Conservation (phyloP, 2,797 vertebrate genomes). For the Ambastaia sidthimunki region DNA sequence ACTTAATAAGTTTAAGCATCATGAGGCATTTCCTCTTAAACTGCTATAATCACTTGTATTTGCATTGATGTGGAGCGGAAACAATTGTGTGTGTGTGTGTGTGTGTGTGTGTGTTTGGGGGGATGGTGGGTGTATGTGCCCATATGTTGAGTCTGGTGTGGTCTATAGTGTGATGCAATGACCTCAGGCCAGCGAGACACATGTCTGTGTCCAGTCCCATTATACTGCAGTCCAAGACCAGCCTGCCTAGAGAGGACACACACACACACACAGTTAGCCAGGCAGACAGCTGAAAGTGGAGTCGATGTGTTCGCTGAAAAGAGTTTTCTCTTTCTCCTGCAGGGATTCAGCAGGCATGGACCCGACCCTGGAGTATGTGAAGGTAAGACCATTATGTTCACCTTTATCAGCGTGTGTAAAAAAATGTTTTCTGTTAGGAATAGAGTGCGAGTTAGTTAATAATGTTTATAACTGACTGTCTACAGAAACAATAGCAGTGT, state of each 20-base stretch:
- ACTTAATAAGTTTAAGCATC: not conserved
- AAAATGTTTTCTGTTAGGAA: no score
- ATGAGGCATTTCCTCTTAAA: slow-evolving; percentile 42
- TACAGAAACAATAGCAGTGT: no score
- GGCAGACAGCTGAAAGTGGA: not conserved
- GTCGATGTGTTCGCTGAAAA: slow-evolving; percentile 62
- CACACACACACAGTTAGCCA: slow-evolving; percentile 13
- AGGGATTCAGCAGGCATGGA: slow-evolving; percentile 79
- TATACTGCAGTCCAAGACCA: slow-evolving; percentile 32
- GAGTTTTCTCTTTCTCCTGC: slow-evolving; percentile 67
- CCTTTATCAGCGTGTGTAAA: not conserved
- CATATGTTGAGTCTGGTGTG: slow-evolving; percentile 47
- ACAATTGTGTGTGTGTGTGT: slow-evolving; percentile 8
- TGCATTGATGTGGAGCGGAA: slow-evolving; percentile 4
- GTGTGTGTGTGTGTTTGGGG: slow-evolving; percentile 35
- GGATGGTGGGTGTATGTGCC: slow-evolving; percentile 38
- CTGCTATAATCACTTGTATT: slow-evolving; percentile 35
- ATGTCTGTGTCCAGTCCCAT: not conserved
- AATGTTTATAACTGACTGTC: no score
- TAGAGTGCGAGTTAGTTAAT: no score
- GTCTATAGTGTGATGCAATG: slow-evolving; percentile 13
- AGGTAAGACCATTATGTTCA: slow-evolving; percentile 80
- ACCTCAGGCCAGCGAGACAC: not conserved
- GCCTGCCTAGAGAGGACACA: slow-evolving; percentile 2
- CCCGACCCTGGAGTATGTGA: slow-evolving; percentile 83